Base-by-base conservation (phyloP, 2,797 vertebrate genomes). In the Myiotriccus ornatus region DNA sequence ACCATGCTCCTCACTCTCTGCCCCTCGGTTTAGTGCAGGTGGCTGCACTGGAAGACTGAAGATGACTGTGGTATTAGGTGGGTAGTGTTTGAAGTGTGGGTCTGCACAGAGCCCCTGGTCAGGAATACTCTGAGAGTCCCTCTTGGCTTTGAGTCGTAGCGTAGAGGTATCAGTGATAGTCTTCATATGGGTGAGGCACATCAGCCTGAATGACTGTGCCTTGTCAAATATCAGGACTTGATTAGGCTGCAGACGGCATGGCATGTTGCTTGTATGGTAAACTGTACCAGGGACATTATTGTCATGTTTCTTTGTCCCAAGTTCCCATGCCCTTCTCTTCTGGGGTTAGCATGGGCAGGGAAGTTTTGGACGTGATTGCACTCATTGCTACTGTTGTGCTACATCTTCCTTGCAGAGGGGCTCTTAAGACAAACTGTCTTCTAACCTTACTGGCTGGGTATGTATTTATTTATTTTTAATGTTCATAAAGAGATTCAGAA, bases 91-190 rank as follows among this genome's bases (percentile, higher is more conserved):
- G 44, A 39, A 53, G 34, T 14, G 23, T 63, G n/a, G 8, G 25
- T 68, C 56, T 63, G 5, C 2, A 2, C 21, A 73, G 47, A 67
- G 23, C 14, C 28, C 27, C 20, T 49, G 35, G 35, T 78, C 9
- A 30, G 18, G 35, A 49, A 34, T 44, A 21, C n/a, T 53, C 74
- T 75, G 44, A 35, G 55, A 18, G 19, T 12, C 2, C 17, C 44
- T 62, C 15, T 73, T 60, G 46, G 21, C 9, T 68, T 55, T 10
- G 32, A 47, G 34, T 43, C 6, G 2, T 20, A 55, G 20, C 1
- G 1, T 27, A 44, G 59, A 65, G 17, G 4, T 55, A 20, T n/a
- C 13, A 24, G 1, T 0, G 6, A 14, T 55, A 25, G 12, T 18
- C 70, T 59, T 65, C 2, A 1, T 27, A 8, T 11, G 49, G 35